These are phyloP conservation scores for Spea multiplicata DNA, from an alignment of 2,113 vertebrate species.

Conservation along the genomic window DNA sequence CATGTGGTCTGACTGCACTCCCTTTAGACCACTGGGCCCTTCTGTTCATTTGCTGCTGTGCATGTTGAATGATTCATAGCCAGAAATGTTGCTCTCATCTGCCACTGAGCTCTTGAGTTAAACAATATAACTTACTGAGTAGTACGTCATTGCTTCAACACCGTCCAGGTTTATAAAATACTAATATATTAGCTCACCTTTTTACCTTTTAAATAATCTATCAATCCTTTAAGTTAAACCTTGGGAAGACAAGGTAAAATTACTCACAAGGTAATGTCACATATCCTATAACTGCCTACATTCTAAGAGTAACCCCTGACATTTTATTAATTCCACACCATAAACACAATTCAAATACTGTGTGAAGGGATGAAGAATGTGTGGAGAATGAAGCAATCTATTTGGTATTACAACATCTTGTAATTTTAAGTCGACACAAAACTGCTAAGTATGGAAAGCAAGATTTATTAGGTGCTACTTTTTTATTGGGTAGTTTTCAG, in stretches of 20 bases:
- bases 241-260: slow-evolving; percentile 23
- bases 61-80: slow-evolving; percentile 41
- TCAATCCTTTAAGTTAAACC: slow-evolving; percentile 32
- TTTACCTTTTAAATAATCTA: slow-evolving; percentile 22
- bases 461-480: slow-evolving; percentile 1
- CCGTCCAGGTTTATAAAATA: slow-evolving; percentile 31
- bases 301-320: slow-evolving; percentile 12
- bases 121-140: slow-evolving; percentile 44
- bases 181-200: slow-evolving; percentile 38
- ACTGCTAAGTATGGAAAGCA: neutral
- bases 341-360: slow-evolving; percentile 17
- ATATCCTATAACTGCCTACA: slow-evolving; percentile 23
- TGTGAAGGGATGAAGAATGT: neutral
- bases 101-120: slow-evolving; percentile 39
- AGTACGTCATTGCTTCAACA: slow-evolving; percentile 39
- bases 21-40: slow-evolving; percentile 29
- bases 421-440: neutral
- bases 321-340: slow-evolving; percentile 34
- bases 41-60: slow-evolving; percentile 16
- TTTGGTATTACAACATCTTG: neutral
- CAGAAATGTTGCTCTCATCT: slow-evolving; percentile 36
- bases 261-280: slow-evolving; percentile 41
- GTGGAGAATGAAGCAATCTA: slow-evolving; percentile 9
- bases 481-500: too few relatives aligned
- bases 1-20: slow-evolving; percentile 23